Percentiles rank a stretch among this genome's conserved stretches.
phyloP scores from a whole-genome alignment of 2,113 vertebrate species.

The Epinephelus fuscoguttatus region DNA sequence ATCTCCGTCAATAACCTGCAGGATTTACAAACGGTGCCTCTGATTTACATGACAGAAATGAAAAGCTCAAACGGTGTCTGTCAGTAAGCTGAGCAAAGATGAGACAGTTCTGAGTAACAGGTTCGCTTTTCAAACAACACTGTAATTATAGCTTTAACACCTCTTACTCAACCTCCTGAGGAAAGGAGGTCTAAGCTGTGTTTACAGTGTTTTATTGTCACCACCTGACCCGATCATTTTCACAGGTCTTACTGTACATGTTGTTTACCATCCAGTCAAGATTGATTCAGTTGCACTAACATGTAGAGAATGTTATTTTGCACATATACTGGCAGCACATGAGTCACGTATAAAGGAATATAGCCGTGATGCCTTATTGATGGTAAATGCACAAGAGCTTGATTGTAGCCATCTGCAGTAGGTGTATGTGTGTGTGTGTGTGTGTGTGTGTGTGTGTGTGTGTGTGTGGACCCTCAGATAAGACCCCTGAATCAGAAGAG shows the following conservation, averaged over 20 bases:
- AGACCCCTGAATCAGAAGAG: constrained; percentile 53
- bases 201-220: constrained; percentile 52
- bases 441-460: not conserved
- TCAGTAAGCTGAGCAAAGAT: constrained; percentile 20
- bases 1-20: not conserved
- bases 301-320: constrained; percentile 49
- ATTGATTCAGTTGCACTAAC: constrained; percentile 23
- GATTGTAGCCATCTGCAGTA: constrained; percentile 48
- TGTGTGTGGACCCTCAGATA: constrained; percentile 11
- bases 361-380: constrained; percentile 29
- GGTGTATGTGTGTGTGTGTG: not conserved
- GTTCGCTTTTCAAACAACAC: constrained; percentile 7
- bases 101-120: constrained; percentile 1
- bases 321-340: constrained; percentile 9
- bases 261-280: constrained; percentile 39
- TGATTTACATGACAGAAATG: not conserved
- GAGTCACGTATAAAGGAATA: constrained; percentile 27
- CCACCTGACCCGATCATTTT: constrained; percentile 25
- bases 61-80: constrained; percentile 34
- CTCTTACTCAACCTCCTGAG: constrained; percentile 53
- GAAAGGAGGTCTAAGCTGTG: constrained; percentile 35
- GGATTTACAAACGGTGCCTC: not conserved
- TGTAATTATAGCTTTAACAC: constrained; percentile 59
- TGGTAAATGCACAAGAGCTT: constrained; percentile 50
- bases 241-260: constrained; percentile 10